phyloP scores from a whole-genome alignment of 2,797 vertebrate species.

The Sebastes wilsoni region DNA sequence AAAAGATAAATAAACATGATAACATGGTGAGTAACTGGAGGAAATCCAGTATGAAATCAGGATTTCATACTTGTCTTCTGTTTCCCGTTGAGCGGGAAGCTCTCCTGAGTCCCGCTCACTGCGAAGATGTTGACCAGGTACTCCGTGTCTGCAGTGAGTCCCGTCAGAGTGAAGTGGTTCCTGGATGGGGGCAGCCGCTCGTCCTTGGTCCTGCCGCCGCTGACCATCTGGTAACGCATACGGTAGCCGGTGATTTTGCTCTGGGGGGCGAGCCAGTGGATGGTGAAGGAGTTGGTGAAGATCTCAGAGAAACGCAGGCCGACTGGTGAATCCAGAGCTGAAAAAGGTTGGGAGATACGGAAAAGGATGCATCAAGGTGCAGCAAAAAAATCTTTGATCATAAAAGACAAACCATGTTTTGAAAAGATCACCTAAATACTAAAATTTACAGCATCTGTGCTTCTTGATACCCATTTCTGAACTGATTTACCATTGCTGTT shows the following conservation, averaged over 20 bases:
- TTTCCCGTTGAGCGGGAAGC: conserved; percentile 87
- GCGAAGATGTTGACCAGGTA: conserved; percentile 91
- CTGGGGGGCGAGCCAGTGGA: conserved; percentile 93
- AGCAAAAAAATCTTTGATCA: not conserved
- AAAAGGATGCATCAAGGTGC: not conserved
- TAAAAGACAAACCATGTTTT: not conserved
- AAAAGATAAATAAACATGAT: not conserved
- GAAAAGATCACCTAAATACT: not conserved
- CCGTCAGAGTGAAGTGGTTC: conserved; percentile 93
- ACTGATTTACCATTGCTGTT: not conserved
- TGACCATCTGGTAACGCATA: conserved; percentile 88
- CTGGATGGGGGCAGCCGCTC: conserved; percentile 92
- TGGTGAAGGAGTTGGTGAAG: conserved; percentile 91
- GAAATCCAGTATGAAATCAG: not conserved
- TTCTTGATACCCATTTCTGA: not conserved
- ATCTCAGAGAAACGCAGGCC: conserved; percentile 93
- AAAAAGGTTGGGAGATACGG: not conserved
- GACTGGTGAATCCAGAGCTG: conserved; percentile 92
- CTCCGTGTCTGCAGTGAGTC: conserved; percentile 88
- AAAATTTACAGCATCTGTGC: not conserved
- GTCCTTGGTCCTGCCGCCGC: conserved; percentile 85
- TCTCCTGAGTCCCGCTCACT: conserved; percentile 85
- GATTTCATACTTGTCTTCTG: conserved; percentile 90
- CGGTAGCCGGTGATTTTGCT: conserved; percentile 88
- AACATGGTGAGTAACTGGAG: not conserved